Conservation (phyloP, 92 coral and sea anemone genomes). For the Scolanthus callimorphus region DNA sequence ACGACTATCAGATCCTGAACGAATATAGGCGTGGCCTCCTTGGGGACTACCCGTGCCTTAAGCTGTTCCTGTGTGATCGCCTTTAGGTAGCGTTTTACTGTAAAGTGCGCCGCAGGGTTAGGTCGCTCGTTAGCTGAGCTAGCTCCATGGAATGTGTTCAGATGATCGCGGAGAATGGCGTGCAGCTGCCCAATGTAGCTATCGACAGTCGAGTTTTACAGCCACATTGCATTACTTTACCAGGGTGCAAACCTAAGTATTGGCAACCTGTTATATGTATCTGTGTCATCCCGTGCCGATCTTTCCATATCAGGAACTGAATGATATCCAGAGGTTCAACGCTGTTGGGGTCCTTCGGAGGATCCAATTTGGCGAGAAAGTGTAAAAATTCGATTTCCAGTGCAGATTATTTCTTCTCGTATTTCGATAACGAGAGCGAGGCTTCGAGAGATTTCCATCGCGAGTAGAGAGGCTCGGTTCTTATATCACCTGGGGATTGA, state of each 20-base stretch:
- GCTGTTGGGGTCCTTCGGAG: conserved; percentile 8
- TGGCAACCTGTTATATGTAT: conserved; percentile 7
- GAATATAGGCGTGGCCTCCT: conserved; percentile 11
- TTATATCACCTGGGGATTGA: no score
- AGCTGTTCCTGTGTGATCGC: no score
- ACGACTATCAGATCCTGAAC: conserved; percentile 8
- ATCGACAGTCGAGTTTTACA: conserved; percentile 9
- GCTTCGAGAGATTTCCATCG: conserved; percentile 6
- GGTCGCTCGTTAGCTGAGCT: not conserved
- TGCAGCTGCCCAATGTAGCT: conserved; percentile 14
- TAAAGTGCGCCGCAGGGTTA: conserved; percentile 2
- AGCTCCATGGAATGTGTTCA: conserved; percentile 2
- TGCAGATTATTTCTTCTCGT: conserved; percentile 3
- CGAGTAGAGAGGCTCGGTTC: not conserved
- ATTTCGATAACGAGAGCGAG: conserved; percentile 5
- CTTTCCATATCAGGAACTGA: conserved; percentile 22
- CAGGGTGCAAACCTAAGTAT: conserved; percentile 7
- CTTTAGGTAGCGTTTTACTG: not conserved
- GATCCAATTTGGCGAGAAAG: no score
- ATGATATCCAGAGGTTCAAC: not conserved
- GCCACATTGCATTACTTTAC: not conserved
- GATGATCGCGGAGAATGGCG: conserved; percentile 18
- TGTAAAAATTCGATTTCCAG: conserved; percentile 11
- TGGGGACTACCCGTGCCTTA: no score
- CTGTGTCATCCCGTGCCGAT: conserved; percentile 9